Base-by-base conservation (phyloP, 1,140 invertebrate species). In the Pinna nobilis region DNA sequence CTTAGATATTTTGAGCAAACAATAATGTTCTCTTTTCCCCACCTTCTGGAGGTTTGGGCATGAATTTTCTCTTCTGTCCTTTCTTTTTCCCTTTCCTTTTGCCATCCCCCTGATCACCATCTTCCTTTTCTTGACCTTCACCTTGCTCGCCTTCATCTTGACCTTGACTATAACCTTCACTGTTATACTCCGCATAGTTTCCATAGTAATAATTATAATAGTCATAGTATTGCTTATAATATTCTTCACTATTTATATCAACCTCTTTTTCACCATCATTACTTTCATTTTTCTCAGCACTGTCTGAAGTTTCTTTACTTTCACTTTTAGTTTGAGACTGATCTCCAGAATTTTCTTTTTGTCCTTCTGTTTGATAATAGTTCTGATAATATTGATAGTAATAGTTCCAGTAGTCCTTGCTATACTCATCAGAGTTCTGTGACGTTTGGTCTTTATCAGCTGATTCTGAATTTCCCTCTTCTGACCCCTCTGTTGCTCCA, bases 401-500 rank as follows among this genome's bases (percentile, higher is more conserved):
- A 23, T 32, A 32, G 18, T 65, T 49, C 47, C 35, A 41, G 25
- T 63, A 41, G 18, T 63, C n/a, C 20, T 25, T 39, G 44, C 30
- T 20, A 20, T 51, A 51, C 13, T 28, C 13, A 3, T 53, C 51
- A 20, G n/a, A 20, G 13, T 13, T 20, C n/a, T 3, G 18, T 53
- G 18, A 20, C 18, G 11, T 53, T 28, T 66, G 28, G 32, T 66
- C 47, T 18, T 64, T 25, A 67, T 41, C 35, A 35, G 20, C 28
- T n/a, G 67, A 35, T 3, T 41, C 23, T 67, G 51, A 37, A n/a
- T 32, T 44, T 33, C 35, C 61, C 18, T 35, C 55, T 44, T 72
- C 65, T 63, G 59, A 39, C 35, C 55, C 60, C n/a, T 72, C 53
- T 25, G 57, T 66, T 60, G 71, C 76, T 6, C 97, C 97, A 91